phyloP scores from a whole-genome alignment of 2,888 invertebrate species.

The Bombylius major region DNA sequence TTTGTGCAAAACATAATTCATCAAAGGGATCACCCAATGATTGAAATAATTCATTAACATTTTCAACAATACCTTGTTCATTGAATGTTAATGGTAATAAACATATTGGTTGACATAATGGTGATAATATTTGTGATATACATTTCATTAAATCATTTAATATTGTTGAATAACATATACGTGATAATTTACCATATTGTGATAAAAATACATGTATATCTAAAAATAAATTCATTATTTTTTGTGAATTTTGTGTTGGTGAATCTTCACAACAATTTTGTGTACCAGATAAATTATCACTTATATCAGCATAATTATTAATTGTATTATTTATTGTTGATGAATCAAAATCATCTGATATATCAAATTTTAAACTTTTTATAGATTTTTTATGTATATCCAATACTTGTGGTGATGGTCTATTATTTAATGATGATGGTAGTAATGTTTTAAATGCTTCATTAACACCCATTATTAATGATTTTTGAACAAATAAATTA shows the following conservation, averaged over 20 bases:
- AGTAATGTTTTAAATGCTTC: conserved; percentile 30
- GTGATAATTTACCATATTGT: conserved; percentile 27
- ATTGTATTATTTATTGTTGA: neutral
- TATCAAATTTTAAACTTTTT: no score
- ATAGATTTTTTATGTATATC: no score
- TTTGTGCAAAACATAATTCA: conserved; percentile 23
- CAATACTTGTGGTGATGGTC: no score
- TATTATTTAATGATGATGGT: conserved; percentile 3
- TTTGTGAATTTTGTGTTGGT: conserved; percentile 23
- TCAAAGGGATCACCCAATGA: conserved; percentile 30
- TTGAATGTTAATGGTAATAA: conserved; percentile 27
- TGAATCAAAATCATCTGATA: neutral
- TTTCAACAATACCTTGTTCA: conserved; percentile 31
- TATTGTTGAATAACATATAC: conserved; percentile 21
- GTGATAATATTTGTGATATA: conserved; percentile 26
- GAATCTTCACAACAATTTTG: conserved; percentile 11
- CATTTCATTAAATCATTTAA: conserved; percentile 25
- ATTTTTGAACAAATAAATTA: conserved; percentile 28
- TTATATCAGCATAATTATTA: conserved; percentile 8
- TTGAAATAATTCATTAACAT: conserved; percentile 24
- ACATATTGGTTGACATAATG: conserved; percentile 26
- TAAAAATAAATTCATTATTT: conserved; percentile 33
- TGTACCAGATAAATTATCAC: conserved; percentile 6
- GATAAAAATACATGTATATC: conserved; percentile 33
- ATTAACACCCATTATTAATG: conserved; percentile 28